Conservation (phyloP, 2,797 vertebrate genomes). For the Sphenopsis melanotis region DNA sequence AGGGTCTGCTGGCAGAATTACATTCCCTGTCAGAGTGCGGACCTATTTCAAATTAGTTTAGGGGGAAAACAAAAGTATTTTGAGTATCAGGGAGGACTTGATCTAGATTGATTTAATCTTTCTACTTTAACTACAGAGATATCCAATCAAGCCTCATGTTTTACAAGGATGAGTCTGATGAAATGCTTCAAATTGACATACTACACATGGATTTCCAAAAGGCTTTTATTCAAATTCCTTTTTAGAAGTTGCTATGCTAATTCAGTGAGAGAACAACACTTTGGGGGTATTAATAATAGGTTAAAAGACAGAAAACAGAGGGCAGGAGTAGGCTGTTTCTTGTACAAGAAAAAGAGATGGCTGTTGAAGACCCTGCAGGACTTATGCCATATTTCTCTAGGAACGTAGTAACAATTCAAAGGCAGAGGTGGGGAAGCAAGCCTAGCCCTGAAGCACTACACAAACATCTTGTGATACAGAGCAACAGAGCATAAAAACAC, state of each 20-base stretch:
- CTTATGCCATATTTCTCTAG: fast-evolving
- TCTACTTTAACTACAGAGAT: not conserved
- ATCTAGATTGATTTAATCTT: not conserved
- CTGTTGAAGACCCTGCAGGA: not conserved
- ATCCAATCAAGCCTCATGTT: not conserved
- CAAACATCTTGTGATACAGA: not conserved
- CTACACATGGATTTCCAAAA: not conserved
- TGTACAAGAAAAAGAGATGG: not conserved
- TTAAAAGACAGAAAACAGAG: not conserved
- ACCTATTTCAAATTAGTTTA: not conserved
- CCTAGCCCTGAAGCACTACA: not conserved
- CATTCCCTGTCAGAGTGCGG: not conserved
- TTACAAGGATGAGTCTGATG: not conserved
- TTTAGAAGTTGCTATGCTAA: not conserved
- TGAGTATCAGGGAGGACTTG: not conserved
- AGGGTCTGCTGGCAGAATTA: not conserved
- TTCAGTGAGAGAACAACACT: not conserved
- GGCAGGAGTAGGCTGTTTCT: not conserved
- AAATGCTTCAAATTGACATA: not conserved
- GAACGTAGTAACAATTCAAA: not conserved
- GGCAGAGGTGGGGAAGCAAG: not conserved
- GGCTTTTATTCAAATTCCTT: not conserved
- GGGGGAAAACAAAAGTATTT: not conserved
- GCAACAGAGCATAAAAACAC: not conserved
- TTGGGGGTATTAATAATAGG: not conserved